Percentiles rank a stretch among this genome's conserved stretches.
These are phyloP conservation scores for Drosophila bocqueti DNA, from an alignment of 1,140 invertebrate species.

Conservation along the genomic window DNA sequence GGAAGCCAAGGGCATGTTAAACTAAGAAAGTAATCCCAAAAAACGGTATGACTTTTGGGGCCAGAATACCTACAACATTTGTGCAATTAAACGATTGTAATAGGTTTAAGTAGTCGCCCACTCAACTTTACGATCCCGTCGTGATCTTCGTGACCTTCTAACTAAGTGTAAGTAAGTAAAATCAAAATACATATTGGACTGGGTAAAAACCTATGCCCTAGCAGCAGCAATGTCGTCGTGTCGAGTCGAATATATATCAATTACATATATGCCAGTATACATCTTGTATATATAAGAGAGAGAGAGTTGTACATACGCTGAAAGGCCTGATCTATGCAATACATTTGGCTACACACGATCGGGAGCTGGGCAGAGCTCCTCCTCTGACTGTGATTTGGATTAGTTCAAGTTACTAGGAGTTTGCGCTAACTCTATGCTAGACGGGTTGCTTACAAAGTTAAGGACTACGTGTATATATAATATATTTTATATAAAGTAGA, in stretches of 20 bases:
- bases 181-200: slow-evolving; percentile 25
- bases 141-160: slow-evolving; percentile 1
- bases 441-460: slow-evolving; percentile 52
- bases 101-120: slow-evolving; percentile 17
- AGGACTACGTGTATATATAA: slow-evolving; percentile 35
- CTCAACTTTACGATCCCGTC: background rate
- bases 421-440: slow-evolving; percentile 44
- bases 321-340: slow-evolving; percentile 75
- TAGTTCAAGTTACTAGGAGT: slow-evolving; percentile 59
- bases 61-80: slow-evolving; percentile 17
- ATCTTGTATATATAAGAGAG: slow-evolving; percentile 52
- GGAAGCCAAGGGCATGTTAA: slow-evolving; percentile 59
- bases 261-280: slow-evolving; percentile 54
- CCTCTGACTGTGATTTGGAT: slow-evolving; percentile 68
- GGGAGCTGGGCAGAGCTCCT: slow-evolving; percentile 30
- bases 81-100: slow-evolving; percentile 15
- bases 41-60: background rate
- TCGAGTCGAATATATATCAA: slow-evolving; percentile 55
- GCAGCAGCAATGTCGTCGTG: slow-evolving; percentile 8
- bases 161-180: slow-evolving; percentile 21
- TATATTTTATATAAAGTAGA: slow-evolving; percentile 36
- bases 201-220: slow-evolving; percentile 25
- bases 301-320: slow-evolving; percentile 63
- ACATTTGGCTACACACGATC: slow-evolving; percentile 77
- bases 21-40: slow-evolving; percentile 25